Evolutionary conservation across 2,888 invertebrate genomes (phyloP).

Genomic region (Agonopterix subpropinquella): DNA sequence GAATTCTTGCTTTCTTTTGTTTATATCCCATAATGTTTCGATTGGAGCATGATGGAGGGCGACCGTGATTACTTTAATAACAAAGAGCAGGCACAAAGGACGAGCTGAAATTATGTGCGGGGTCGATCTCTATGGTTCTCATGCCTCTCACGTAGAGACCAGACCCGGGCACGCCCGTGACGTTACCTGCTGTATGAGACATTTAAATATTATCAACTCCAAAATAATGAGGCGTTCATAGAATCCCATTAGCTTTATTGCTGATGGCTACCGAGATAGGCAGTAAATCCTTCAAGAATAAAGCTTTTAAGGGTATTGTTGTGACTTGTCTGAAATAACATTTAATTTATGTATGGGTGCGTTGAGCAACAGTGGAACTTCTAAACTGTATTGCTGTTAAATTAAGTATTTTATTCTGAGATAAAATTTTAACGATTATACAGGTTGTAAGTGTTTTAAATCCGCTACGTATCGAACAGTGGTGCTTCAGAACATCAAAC

Average conservation of each 20-base stretch:
- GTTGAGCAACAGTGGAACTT: neutral
- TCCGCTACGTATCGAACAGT: no score
- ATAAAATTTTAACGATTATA: no score
- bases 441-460: no score
- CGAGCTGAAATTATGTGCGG: conserved; percentile 66
- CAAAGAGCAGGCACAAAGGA: conserved; percentile 69
- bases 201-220: conserved; percentile 62
- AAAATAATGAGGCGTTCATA: conserved; percentile 64
- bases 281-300: conserved; percentile 11
- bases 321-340: conserved; percentile 3
- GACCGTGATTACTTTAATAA: conserved; percentile 73
- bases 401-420: no score
- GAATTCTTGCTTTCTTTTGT: conserved; percentile 74
- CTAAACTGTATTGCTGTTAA: no score
- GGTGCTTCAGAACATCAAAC: no score
- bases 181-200: conserved; percentile 55
- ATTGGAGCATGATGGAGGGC: conserved; percentile 69
- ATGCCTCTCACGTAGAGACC: conserved; percentile 64
- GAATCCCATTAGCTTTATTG: conserved; percentile 49
- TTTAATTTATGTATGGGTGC: conserved; percentile 1
- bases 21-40: conserved; percentile 74
- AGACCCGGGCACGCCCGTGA: conserved; percentile 32
- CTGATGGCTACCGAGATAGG: conserved; percentile 36
- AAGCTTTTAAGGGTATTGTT: conserved; percentile 9
- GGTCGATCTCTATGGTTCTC: conserved; percentile 57